Evolutionary conservation across 2,888 invertebrate genomes (phyloP).

Genomic region (Alcis repandata): DNA sequence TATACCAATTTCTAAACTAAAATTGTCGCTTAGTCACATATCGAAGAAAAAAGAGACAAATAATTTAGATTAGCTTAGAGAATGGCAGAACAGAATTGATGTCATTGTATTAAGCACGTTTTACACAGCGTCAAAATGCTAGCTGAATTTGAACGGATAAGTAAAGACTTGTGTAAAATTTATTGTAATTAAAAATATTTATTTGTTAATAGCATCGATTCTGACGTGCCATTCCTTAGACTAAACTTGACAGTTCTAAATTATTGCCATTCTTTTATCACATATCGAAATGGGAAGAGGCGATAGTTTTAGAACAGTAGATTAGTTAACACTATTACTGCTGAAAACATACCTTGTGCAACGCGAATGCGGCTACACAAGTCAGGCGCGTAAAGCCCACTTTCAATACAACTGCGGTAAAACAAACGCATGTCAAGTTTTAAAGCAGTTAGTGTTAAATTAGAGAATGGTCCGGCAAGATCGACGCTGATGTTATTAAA

Average conservation of each 20-base stretch:
- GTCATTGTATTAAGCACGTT: slow-evolving; percentile 5
- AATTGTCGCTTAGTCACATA: too few relatives aligned
- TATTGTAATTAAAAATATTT: slow-evolving; percentile 23
- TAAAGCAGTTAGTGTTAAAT: too few relatives aligned
- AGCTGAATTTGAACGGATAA: not conserved
- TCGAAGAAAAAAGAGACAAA: too few relatives aligned
- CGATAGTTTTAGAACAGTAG: not conserved
- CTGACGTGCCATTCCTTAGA: not conserved
- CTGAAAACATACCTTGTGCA: too few relatives aligned
- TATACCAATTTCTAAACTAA: too few relatives aligned
- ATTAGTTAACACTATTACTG: not conserved
- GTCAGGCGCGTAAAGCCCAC: too few relatives aligned
- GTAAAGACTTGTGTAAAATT: slow-evolving; percentile 39
- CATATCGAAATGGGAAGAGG: not conserved
- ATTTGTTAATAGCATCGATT: slow-evolving; percentile 36
- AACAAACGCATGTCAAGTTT: too few relatives aligned
- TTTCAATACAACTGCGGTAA: too few relatives aligned
- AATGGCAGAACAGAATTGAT: too few relatives aligned
- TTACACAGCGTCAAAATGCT: slow-evolving; percentile 15
- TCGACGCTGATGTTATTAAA: slow-evolving; percentile 63
- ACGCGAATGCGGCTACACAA: too few relatives aligned
- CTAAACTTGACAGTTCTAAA: not conserved
- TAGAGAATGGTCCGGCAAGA: not conserved
- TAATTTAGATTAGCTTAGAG: too few relatives aligned
- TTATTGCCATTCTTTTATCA: not conserved